Evolutionary conservation across 2,797 vertebrate species (phyloP).

Genomic region (Smutsia temminckii): DNA sequence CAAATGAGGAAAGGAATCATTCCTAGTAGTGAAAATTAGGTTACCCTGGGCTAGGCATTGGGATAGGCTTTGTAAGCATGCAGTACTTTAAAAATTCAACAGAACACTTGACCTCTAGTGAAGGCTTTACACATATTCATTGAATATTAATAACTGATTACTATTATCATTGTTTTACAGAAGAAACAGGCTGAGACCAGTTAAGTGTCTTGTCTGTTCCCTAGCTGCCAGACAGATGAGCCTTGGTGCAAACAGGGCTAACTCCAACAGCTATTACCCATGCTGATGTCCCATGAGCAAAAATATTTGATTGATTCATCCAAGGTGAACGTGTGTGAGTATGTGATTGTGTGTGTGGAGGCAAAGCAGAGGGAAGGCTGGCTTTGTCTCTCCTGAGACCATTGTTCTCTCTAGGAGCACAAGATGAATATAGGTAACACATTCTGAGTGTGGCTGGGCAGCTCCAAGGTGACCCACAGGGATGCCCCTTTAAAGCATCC

Average conservation of each 20-base stretch:
- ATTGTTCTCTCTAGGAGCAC: neutral
- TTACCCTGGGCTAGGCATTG: neutral
- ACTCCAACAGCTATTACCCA: neutral
- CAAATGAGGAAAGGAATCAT: neutral
- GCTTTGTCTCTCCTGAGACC: neutral
- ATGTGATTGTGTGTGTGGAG: neutral
- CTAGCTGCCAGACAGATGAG: no score
- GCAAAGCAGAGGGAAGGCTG: neutral
- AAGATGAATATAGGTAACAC: neutral
- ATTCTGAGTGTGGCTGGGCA: neutral
- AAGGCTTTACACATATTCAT: neutral
- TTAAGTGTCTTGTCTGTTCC: neutral
- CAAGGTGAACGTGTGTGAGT: accelerated
- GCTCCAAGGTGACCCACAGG: neutral
- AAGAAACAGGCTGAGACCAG: neutral
- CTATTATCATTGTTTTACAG: neutral
- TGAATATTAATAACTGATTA: neutral
- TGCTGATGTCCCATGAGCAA: accelerated
- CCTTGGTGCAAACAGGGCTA: neutral
- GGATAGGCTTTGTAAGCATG: neutral
- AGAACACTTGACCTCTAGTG: neutral
- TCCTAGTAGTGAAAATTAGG: neutral
- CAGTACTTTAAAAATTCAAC: neutral
- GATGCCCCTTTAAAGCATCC: neutral
- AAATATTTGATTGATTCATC: neutral